Evolutionary conservation across 2,888 invertebrate genomes (phyloP).

Genomic region (Hyalella azteca): DNA sequence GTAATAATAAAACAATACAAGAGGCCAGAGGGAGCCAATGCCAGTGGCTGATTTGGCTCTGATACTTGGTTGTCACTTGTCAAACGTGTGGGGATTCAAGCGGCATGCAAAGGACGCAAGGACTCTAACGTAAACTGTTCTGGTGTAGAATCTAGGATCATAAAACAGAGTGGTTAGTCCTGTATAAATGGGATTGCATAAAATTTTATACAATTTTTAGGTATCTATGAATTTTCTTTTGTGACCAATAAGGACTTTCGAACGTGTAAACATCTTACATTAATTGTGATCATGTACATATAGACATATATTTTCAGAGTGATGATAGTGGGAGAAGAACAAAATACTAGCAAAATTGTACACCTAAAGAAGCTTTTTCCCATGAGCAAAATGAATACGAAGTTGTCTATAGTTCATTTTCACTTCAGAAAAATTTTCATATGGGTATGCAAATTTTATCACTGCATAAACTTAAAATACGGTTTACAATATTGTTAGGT

Average conservation of each 20-base stretch:
- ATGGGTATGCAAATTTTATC: background rate
- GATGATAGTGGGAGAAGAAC: background rate
- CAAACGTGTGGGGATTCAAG: too few species aligned
- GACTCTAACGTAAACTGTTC: too few species aligned
- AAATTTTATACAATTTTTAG: too few species aligned
- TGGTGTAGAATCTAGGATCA: too few species aligned
- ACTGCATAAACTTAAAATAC: background rate
- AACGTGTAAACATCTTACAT: constrained; percentile 10
- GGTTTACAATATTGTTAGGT: background rate
- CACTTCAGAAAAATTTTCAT: background rate
- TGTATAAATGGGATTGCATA: too few species aligned
- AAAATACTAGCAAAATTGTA: background rate
- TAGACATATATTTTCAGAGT: background rate
- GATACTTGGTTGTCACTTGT: too few species aligned
- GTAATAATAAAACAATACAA: too few species aligned
- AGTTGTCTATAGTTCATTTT: background rate
- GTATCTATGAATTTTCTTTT: background rate
- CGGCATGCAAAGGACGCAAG: too few species aligned
- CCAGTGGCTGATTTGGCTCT: too few species aligned
- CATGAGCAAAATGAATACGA: background rate
- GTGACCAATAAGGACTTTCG: constrained; percentile 1
- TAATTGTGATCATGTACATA: background rate
- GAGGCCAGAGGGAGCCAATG: too few species aligned
- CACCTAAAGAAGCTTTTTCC: background rate
- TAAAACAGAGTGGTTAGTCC: too few species aligned